Percentiles rank a stretch among this genome's conserved stretches.
Conservation (phyloP, 2,888 invertebrate species). For the Galerucella pusilla region DNA sequence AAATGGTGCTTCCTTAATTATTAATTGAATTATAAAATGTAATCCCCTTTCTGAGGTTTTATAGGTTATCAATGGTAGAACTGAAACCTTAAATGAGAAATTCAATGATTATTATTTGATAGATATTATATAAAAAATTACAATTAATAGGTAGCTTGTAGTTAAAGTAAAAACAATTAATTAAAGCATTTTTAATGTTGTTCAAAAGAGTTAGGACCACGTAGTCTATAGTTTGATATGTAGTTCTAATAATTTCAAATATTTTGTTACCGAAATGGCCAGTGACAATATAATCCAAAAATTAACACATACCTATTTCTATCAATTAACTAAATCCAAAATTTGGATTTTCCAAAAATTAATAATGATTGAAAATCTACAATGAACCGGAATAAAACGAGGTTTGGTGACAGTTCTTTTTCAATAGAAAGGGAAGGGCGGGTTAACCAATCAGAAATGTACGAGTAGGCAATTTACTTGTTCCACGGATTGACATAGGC, state of each 20-base stretch:
- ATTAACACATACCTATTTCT: not conserved
- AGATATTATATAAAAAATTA: not conserved
- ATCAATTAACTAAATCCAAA: not conserved
- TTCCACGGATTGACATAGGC: not conserved
- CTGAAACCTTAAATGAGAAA: not conserved
- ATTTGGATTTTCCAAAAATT: not conserved
- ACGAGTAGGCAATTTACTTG: slow-evolving; percentile 23
- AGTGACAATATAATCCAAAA: not conserved
- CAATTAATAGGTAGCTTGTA: not conserved
- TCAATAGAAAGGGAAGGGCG: slow-evolving; percentile 10
- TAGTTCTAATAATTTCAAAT: not conserved
- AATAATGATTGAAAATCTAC: not conserved
- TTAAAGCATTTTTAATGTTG: not conserved
- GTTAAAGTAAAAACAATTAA: not conserved
- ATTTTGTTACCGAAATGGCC: not conserved
- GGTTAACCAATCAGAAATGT: slow-evolving; percentile 27
- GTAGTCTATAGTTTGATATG: not conserved
- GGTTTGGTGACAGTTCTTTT: slow-evolving; percentile 17
- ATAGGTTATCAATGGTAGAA: slow-evolving; percentile 5
- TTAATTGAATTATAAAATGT: slow-evolving; percentile 17
- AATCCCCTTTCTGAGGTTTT: not conserved
- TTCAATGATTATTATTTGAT: not conserved
- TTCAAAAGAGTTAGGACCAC: slow-evolving; percentile 5
- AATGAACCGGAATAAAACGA: slow-evolving; percentile 9
- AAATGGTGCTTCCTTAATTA: slow-evolving; percentile 14